Base-by-base conservation (phyloP, 2,797 vertebrate genomes). In the Acanthornis magna region DNA sequence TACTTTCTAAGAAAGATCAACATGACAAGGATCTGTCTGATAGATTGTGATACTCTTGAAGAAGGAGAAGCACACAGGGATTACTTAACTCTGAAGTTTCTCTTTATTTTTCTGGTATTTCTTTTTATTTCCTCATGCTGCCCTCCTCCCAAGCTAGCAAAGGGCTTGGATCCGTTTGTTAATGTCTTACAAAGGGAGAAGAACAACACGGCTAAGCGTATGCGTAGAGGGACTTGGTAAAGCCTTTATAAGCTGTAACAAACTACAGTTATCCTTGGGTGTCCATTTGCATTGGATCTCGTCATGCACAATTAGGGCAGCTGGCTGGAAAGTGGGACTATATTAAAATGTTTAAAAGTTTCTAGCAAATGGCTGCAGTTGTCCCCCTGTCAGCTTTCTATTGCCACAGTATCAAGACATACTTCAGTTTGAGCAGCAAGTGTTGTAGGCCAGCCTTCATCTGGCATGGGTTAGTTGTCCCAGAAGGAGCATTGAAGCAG, bases 271-370 rank as follows among this genome's bases (percentile, higher is more conserved):
- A 80, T 55, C 73, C 48, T 80, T 53, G 40, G 32, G 29, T 83
- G 83, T 57, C 80, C 51, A 18, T 89, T 92, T 89, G 79, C 91
- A 65, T 78, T 86, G 82, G 36, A 42, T 80, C 57, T 91, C 38
- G 65, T 91, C 40, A 12, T 26, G 62, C 78, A 21, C 50, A 61
- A 63, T 95, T 91, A 94, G 74, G 58, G 74, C 67, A 85, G 45
- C 78, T 77, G 62, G 62, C 73, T 77, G 73, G 79, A 88, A 96
- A 82, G 78, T 68, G 54, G 54, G 30, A 77, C 80, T 93, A 6
- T 80, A 85, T 94, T 94, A 89, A 92, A 95, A 89, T 82, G 48
- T 40, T 53, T 70, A 12, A 43, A 94, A 95, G 85, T 96, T 96
- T 83, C 36, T 72, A 70, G 73, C 23, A 89, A 75, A 45, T 91